Evolutionary conservation across 2,888 invertebrate genomes (phyloP), one percentile per base, ranked within the genome.

Genomic region (Deilephila elpenor): DNA sequence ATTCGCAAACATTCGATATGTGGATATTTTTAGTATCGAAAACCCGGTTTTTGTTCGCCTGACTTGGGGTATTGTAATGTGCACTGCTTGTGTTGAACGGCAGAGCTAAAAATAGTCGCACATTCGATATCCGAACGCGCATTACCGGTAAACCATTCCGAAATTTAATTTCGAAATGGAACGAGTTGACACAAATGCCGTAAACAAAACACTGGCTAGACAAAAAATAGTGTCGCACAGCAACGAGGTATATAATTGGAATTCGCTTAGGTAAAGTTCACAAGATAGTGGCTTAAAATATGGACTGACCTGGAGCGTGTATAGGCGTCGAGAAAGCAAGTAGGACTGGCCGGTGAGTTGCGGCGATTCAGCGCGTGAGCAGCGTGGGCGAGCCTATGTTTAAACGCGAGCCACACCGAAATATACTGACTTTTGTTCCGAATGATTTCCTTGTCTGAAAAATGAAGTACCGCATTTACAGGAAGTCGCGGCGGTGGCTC

Each of bases 1-100:
- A 88, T 92, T 92, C 89, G 91, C 92, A 94, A 93, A 92, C 93
- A 93, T 93, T 93, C 89, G 93, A 94, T 94, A 93, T 88, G 91
- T 88, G 90, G 89, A 87, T 94, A 94, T 94, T 92, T 92, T 89
- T 94, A 94, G 94, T 89, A 87, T 77, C 88, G 86, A 91, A 90
- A 93, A 93, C 93, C 94, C 90, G 93, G 93, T 94, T 94, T 92
- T 91, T 90, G 89, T 89, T 81, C 81, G 84, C 77, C 83, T 83
- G 86, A 88, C 89, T 88, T 87, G 84, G 86, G 83, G 89, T 90
- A 93, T 93, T 93, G 93, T 93, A 84, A 86, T 88, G 91, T 93
- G 92, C 91, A 92, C 89, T 89, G 86, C 80, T 83, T 84, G 86
- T 87, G 83, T 86, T 86, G 82, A 87, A 86, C 87, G 84, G 84